Evolutionary conservation across 2,113 vertebrate genomes (phyloP).

Genomic region (Fukomys damarensis): DNA sequence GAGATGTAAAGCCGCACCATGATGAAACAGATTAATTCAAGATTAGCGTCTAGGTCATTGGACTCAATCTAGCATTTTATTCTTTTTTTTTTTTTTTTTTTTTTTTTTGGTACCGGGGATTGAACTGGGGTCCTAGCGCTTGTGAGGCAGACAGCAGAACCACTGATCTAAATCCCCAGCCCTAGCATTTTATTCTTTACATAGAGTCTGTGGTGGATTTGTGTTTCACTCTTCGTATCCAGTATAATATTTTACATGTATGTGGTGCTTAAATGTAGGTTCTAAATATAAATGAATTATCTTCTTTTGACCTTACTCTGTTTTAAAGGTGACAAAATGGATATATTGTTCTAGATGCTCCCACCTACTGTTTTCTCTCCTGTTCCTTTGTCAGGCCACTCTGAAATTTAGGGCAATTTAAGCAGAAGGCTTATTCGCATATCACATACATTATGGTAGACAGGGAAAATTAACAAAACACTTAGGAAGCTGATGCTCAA

Average conservation of each 20-base stretch:
- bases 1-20: conserved; percentile 2
- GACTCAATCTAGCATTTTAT: not conserved
- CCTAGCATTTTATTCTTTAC: conserved; percentile 12
- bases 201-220: not conserved
- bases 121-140: no score
- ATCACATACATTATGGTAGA: not conserved
- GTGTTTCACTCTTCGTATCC: not conserved
- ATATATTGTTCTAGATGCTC: not conserved
- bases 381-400: not conserved
- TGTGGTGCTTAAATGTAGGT: not conserved
- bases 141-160: no score
- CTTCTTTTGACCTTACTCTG: not conserved
- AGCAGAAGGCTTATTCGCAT: not conserved
- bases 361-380: not conserved
- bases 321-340: not conserved
- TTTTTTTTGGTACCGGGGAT: no score
- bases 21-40: conserved; percentile 21
- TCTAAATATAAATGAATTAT: not conserved
- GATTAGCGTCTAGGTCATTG: conserved; percentile 9
- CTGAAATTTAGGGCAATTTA: not conserved
- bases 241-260: not conserved
- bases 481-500: not conserved
- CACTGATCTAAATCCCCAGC: no score
- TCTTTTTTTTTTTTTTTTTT: no score
- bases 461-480: not conserved